Evolutionary conservation across 2,888 invertebrate species (phyloP), one percentile per base, ranked within the genome.

Genomic region (Lasioglossum zephyrum): DNA sequence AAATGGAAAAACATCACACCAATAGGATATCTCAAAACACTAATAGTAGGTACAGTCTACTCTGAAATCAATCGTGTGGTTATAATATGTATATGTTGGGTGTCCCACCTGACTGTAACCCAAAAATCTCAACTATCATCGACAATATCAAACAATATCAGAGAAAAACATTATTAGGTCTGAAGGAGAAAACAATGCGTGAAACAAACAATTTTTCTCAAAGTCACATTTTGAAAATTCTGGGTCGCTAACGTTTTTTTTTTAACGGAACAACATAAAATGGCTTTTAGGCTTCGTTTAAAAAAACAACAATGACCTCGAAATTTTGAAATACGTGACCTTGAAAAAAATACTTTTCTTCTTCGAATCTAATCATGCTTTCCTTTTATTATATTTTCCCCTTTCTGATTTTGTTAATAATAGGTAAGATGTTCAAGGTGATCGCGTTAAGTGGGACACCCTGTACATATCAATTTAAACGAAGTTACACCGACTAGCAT

Each of bases 1-100:
- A 86, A 92, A 92, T 91, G 86, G 91, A 91, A 69, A 88, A 92
- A 95, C 94, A 95, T 92, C 94, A 95, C 95, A 95, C 92, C 93
- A 93, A 95, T 92, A 91, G 91, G 91, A 90, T 63, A 63, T 90
- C 90, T 90, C 93, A 93, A 86, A 94, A 94, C 93, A 94, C 94
- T 94, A 94, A 94, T 88, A 88, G 87, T 69, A 69, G 66, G 63
- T 63, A 63, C 91, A 89, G 89, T 91, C 93, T 94, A 94, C 92
- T 74, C 84, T 83, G 82, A 85, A 83, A 83, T 81, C 78, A 82
- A 82, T 89, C 82, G 47, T 83, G 66, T 66, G 66, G 31, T 63
- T 63, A 63, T 63, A 60, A 26, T 60, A 63, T 63, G 63, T 69
- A 85, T 63, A 31, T 31, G 31, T 6, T 16, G 26, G 31, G 31